These are phyloP conservation scores for Hozukius guyotensis DNA, from an alignment of 2,797 vertebrate species.

Conservation along the genomic window DNA sequence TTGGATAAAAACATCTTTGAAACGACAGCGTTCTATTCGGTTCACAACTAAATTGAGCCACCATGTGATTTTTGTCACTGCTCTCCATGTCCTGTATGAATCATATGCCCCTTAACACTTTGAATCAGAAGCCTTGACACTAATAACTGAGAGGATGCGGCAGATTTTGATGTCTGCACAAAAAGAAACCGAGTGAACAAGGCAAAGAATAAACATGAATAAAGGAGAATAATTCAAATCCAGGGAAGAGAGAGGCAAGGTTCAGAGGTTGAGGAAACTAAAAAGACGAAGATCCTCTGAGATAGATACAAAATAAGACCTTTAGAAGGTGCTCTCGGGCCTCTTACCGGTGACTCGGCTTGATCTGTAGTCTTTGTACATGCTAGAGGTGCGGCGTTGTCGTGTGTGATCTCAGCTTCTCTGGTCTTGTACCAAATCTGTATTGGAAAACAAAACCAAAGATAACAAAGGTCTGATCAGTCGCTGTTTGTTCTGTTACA, in stretches of 20 bases:
- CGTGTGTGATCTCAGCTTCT: slow-evolving; percentile 48
- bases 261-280: slow-evolving; percentile 8
- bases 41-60: slow-evolving; percentile 9
- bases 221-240: slow-evolving; percentile 2
- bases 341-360: slow-evolving; percentile 78
- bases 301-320: slow-evolving; percentile 20
- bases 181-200: slow-evolving; percentile 30
- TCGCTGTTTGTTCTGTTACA: slow-evolving; percentile 32
- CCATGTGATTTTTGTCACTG: slow-evolving; percentile 1
- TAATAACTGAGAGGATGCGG: background rate
- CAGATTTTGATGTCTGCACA: slow-evolving; percentile 1
- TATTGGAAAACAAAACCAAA: slow-evolving; percentile 58
- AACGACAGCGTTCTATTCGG: background rate
- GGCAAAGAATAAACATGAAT: slow-evolving; percentile 13
- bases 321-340: slow-evolving; percentile 10
- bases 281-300: background rate
- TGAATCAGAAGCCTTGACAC: slow-evolving; percentile 21
- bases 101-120: slow-evolving; percentile 6
- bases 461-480: slow-evolving; percentile 44
- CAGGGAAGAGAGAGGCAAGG: slow-evolving; percentile 22
- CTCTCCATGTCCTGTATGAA: slow-evolving; percentile 12
- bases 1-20: background rate
- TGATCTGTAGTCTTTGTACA: slow-evolving; percentile 83
- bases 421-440: slow-evolving; percentile 54
- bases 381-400: slow-evolving; percentile 49